phyloP scores from a whole-genome alignment of 2,888 invertebrate species.

The Stomorhina lunata region DNA sequence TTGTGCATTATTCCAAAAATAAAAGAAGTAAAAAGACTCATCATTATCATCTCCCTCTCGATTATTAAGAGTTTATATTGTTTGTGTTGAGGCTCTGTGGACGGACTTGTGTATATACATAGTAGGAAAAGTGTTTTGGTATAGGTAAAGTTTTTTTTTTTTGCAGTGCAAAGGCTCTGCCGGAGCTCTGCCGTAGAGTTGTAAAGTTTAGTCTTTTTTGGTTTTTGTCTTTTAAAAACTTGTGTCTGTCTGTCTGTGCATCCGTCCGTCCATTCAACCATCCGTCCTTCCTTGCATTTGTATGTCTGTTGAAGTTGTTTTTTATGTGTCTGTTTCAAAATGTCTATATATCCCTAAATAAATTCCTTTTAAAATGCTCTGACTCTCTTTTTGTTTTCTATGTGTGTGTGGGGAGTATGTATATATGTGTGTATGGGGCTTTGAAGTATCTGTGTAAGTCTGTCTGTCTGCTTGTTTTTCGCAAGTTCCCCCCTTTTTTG shows the following conservation, averaged over 20 bases:
- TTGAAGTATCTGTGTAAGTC: constrained; percentile 23
- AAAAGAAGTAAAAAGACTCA: not conserved
- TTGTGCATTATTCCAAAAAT: not conserved
- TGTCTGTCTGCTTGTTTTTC: constrained; percentile 28
- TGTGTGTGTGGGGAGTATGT: no score
- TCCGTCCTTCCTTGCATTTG: no score
- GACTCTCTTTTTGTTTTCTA: no score
- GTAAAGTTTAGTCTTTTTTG: not conserved
- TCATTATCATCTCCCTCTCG: constrained; percentile 55
- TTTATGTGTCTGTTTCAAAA: no score
- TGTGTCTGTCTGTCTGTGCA: constrained; percentile 7
- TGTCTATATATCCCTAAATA: no score
- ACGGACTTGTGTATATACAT: not conserved
- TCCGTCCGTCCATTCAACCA: no score
- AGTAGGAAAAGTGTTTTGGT: constrained; percentile 4
- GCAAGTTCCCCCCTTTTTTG: constrained; percentile 20
- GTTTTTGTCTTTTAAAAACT: constrained; percentile 32
- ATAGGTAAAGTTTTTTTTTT: constrained; percentile 20
- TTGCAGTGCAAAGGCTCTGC: constrained; percentile 7
- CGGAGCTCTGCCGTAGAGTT: not conserved
- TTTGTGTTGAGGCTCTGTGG: no score
- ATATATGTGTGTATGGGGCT: no score
- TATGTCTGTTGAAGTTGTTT: no score
- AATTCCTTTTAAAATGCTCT: no score
- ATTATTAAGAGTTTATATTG: constrained; percentile 14